A percentile compares a stretch with the other conserved stretches of the same genome.
These are phyloP conservation scores for Apocheima hispidaria DNA, from an alignment of 2,888 invertebrate species.

Conservation along the genomic window DNA sequence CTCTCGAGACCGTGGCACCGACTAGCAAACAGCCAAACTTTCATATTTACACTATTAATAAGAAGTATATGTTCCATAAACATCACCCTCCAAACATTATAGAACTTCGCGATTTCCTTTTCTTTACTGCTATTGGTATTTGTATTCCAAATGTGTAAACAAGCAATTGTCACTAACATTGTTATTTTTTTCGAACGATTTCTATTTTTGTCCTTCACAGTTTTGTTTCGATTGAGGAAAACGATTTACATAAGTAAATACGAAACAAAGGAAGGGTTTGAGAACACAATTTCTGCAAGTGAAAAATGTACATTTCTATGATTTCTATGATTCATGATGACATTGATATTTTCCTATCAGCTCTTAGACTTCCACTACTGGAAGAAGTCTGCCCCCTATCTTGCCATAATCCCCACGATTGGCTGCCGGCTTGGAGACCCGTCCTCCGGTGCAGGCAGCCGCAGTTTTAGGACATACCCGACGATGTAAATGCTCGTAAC, in stretches of 20 bases:
- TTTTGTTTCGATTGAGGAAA: slow-evolving; percentile 42
- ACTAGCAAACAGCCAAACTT: slow-evolving; percentile 2
- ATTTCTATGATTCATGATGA: too few species aligned
- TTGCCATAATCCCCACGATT: too few species aligned
- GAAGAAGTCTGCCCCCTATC: too few species aligned
- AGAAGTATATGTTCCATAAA: slow-evolving; percentile 8
- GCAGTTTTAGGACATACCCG: too few species aligned
- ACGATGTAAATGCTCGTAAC: too few species aligned
- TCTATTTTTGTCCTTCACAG: slow-evolving; percentile 44
- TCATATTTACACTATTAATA: slow-evolving; percentile 4
- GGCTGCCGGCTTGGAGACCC: too few species aligned
- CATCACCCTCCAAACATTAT: slow-evolving; percentile 4
- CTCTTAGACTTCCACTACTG: too few species aligned
- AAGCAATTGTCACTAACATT: slow-evolving; percentile 43
- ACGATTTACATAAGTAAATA: slow-evolving; percentile 12
- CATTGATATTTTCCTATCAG: too few species aligned
- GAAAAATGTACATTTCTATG: slow-evolving; percentile 8
- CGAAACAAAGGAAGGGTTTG: slow-evolving; percentile 12
- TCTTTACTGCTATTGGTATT: slow-evolving; percentile 47
- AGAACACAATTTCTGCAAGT: slow-evolving; percentile 5
- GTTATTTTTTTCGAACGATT: slow-evolving; percentile 37
- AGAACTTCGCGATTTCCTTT: slow-evolving; percentile 36
- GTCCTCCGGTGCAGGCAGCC: too few species aligned
- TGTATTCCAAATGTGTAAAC: slow-evolving; percentile 53
- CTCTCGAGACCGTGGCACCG: not conserved